Percentiles rank a stretch among this genome's conserved stretches.
Conservation (phyloP, 2,797 vertebrate species). For the Psittacula derbiana region DNA sequence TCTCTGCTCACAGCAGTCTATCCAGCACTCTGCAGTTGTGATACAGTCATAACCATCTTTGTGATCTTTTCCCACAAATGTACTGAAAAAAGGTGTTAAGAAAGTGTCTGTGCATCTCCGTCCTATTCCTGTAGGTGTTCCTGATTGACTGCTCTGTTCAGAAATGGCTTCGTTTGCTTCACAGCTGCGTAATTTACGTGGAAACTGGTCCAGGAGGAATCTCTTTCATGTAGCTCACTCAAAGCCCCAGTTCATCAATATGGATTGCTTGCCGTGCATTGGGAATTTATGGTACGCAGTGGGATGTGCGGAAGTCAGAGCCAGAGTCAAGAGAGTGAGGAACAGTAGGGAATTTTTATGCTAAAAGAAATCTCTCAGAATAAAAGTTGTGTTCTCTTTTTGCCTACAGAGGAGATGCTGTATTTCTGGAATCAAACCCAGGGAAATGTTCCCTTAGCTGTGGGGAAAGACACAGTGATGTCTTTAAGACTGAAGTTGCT, state of each 20-base stretch:
- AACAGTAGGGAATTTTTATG: neutral
- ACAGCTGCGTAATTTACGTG: slow-evolving; percentile 9
- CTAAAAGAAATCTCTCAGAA: neutral
- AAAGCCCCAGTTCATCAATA: slow-evolving; percentile 31
- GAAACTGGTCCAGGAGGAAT: neutral
- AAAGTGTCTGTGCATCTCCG: neutral
- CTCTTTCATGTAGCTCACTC: slow-evolving; percentile 6
- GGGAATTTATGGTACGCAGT: neutral
- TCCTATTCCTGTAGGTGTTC: neutral
- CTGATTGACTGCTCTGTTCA: neutral
- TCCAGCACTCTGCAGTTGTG: neutral
- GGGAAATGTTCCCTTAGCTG: accelerated
- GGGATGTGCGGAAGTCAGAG: neutral
- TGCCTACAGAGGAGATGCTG: neutral
- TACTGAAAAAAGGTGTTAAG: neutral
- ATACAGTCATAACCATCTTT: accelerated
- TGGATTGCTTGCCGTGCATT: neutral
- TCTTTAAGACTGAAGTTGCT: neutral
- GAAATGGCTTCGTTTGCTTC: neutral
- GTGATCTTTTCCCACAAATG: neutral
- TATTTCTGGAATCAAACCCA: neutral
- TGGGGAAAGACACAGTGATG: neutral
- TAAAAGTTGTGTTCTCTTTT: neutral
- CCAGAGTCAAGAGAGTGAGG: neutral
- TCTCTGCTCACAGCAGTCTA: neutral